phyloP scores from a whole-genome alignment of 2,888 invertebrate species.

The Notodonta ziczac region DNA sequence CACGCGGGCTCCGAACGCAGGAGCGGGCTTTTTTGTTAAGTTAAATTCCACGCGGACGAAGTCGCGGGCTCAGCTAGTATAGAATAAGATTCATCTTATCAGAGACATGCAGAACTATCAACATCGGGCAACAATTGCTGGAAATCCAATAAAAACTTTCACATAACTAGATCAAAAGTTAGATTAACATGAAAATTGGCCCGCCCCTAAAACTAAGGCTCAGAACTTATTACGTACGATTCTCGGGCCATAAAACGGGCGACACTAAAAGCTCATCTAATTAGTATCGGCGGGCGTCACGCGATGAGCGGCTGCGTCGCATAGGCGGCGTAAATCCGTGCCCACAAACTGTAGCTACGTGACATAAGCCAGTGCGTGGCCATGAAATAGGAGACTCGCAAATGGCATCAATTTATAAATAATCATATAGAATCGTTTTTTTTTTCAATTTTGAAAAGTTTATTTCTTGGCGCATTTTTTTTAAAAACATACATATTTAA shows the following conservation, averaged over 20 bases:
- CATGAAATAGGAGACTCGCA: conserved; percentile 14
- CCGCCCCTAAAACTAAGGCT: conserved; percentile 46
- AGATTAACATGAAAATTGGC: conserved; percentile 56
- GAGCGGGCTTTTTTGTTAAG: no score
- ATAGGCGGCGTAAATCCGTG: conserved; percentile 45
- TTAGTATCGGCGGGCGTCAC: conserved; percentile 52
- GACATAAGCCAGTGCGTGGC: conserved; percentile 33
- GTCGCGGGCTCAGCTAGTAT: no score
- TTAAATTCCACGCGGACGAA: no score
- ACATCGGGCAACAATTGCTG: conserved; percentile 17
- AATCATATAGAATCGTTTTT: neutral
- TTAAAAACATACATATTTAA: no score
- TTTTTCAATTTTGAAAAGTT: neutral
- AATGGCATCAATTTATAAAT: neutral
- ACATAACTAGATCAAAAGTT: conserved; percentile 53
- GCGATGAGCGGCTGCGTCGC: conserved; percentile 35
- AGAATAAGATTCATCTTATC: no score
- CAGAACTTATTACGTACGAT: conserved; percentile 54
- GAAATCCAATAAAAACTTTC: conserved; percentile 47
- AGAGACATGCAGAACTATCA: neutral
- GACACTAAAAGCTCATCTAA: conserved; percentile 54
- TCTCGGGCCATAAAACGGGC: conserved; percentile 49
- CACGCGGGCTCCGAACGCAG: no score
- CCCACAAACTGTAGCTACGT: conserved; percentile 39
- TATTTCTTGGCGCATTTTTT: no score